Base-by-base conservation (phyloP, 2,797 vertebrate species). In the Tapirus indicus region DNA sequence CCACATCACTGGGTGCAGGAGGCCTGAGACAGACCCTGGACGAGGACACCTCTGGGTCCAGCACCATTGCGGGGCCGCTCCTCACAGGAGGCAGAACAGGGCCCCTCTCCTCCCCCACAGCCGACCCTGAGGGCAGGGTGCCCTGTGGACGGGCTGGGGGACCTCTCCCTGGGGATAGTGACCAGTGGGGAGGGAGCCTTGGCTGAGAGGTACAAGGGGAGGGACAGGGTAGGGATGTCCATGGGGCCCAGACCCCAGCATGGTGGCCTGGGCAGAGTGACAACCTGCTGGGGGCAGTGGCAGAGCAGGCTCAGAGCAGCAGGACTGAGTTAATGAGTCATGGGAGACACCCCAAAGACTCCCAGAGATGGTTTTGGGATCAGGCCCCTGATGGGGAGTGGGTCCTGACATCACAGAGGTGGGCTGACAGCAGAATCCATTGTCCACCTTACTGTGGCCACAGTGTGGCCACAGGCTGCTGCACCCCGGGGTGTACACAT, bases 141-240 rank as follows among this genome's bases (percentile, higher is more conserved):
- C n/a, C n/a, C n/a, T n/a, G n/a, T n/a, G n/a, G n/a, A n/a, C n/a
- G n/a, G n/a, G n/a, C n/a, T n/a, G n/a, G n/a, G n/a, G n/a, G n/a
- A n/a, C n/a, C n/a, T n/a, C n/a, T n/a, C n/a, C n/a, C n/a, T n/a
- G n/a, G n/a, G n/a, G n/a, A n/a, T n/a, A n/a, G n/a, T n/a, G 56
- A 5, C 21, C 32, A 17, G 86, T 9, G n/a, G 71, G 20, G 56
- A 49, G 44, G n/a, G 17, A 13, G 7, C 86, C 71, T 27, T 12
- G 14, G 0, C 69, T 60, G 38, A 29, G n/a, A 62, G 79, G 38
- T 7, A 11, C 79, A 44, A 10, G 17, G 1, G 27, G 56, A 44
- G 38, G n/a, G n/a, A n/a, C n/a, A n/a, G 8, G 7, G 7, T 8
- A n/a, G 20, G 18, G 44, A 9, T 1, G 14, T 20, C 10, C 25